A percentile compares a stretch with the other conserved stretches of the same genome.
Evolutionary conservation across 2,888 invertebrate genomes (phyloP).

Genomic region (Laspeyria flexula): DNA sequence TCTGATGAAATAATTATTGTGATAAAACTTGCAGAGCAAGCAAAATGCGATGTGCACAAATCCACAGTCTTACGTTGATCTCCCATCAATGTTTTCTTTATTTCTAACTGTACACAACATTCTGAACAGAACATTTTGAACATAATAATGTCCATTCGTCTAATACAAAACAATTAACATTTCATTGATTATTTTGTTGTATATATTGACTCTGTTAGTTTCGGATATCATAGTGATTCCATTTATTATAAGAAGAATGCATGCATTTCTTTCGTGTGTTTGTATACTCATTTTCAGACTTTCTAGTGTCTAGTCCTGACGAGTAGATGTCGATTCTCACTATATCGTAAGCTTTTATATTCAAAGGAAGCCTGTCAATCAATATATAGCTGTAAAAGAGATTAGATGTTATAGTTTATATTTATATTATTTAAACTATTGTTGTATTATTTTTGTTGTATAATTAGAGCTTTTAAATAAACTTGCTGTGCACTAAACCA

Average conservation of each 20-base stretch:
- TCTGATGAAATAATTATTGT: constrained; percentile 49
- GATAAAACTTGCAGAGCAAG: constrained; percentile 44
- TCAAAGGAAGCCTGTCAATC: constrained; percentile 72
- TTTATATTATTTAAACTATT: constrained; percentile 39
- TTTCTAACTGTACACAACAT: constrained; percentile 30
- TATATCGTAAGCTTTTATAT: constrained; percentile 74
- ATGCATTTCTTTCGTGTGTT: constrained; percentile 84
- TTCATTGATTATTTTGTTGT: constrained; percentile 57
- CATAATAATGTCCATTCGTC: constrained; percentile 29
- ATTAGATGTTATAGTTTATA: constrained; percentile 40
- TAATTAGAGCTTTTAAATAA: constrained; percentile 59
- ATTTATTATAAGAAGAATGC: constrained; percentile 84
- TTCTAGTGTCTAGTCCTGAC: constrained; percentile 82
- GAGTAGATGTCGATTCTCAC: constrained; percentile 80
- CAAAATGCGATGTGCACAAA: constrained; percentile 28
- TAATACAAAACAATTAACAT: constrained; percentile 29
- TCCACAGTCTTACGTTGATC: constrained; percentile 50
- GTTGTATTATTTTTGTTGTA: constrained; percentile 46
- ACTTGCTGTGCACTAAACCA: constrained; percentile 80
- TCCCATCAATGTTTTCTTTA: constrained; percentile 44
- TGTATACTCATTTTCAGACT: constrained; percentile 81
- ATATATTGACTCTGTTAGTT: constrained; percentile 76
- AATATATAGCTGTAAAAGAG: constrained; percentile 40
- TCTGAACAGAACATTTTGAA: constrained; percentile 35
- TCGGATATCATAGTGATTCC: constrained; percentile 82